Percentiles rank a stretch among this genome's conserved stretches.
These are phyloP conservation scores for Oscheius sp. DNA, from an alignment of 2,888 invertebrate genomes.

Conservation along the genomic window DNA sequence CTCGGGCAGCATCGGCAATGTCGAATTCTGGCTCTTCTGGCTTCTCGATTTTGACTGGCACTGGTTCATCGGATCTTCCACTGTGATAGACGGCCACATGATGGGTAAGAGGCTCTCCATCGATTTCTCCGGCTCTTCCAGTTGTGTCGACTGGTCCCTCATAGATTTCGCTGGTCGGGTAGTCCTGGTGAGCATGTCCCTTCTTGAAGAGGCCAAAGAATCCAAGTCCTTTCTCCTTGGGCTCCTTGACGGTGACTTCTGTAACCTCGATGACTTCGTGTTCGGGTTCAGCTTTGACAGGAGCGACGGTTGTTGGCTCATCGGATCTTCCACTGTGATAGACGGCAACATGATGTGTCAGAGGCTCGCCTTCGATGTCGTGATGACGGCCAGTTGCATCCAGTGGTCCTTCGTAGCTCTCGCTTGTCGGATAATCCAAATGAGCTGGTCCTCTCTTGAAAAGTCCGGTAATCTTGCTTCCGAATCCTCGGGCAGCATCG, in stretches of 20 bases:
- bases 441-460: conserved; percentile 41
- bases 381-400: conserved; percentile 42
- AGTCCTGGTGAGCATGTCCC: conserved; percentile 46
- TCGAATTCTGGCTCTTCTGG: conserved; percentile 20
- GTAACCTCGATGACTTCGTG: not conserved
- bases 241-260: not conserved
- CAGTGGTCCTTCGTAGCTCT: conserved; percentile 44
- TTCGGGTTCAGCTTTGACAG: not conserved
- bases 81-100: conserved; percentile 50
- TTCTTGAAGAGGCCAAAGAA: conserved; percentile 46
- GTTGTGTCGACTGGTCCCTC: conserved; percentile 47
- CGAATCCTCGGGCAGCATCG: conserved; percentile 20
- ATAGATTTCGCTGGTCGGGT: conserved; percentile 45
- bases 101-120: conserved; percentile 42
- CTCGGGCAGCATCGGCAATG: conserved; percentile 34
- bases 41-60: conserved; percentile 6
- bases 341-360: conserved; percentile 43
- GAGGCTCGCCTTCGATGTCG: conserved; percentile 46
- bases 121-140: conserved; percentile 33
- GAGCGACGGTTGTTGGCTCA: conserved; percentile 9
- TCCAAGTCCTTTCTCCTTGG: not conserved
- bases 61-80: conserved; percentile 40
- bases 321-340: conserved; percentile 37
- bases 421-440: conserved; percentile 45
- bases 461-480: conserved; percentile 40